A percentile compares a stretch with the other conserved stretches of the same genome.
phyloP scores from a whole-genome alignment of 2,797 vertebrate species.

The Smutsia temminckii region DNA sequence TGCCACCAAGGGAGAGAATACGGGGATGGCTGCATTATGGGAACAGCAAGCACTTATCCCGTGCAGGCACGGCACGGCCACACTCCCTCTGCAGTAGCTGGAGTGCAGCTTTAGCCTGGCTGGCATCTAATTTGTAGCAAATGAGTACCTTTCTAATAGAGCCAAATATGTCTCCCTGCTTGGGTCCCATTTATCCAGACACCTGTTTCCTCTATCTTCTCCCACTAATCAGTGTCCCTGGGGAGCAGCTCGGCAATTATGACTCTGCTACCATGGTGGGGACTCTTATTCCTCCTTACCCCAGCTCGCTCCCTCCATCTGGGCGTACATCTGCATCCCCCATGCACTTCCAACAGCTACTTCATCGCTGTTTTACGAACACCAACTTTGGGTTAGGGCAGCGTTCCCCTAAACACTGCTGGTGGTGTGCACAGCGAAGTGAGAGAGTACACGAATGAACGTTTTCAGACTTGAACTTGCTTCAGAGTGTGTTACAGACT shows the following conservation, averaged over 20 bases:
- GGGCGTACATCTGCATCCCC: neutral
- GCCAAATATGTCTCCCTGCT: neutral
- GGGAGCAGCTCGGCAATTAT: neutral
- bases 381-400: rapidly evolving
- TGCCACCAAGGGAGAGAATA: neutral
- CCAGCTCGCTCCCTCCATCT: neutral
- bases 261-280: neutral
- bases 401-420: neutral
- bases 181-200: neutral
- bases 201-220: constrained; percentile 21
- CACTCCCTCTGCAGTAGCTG: neutral
- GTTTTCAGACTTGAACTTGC: neutral
- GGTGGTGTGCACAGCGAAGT: neutral
- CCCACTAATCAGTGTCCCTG: neutral
- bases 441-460: neutral
- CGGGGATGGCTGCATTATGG: neutral
- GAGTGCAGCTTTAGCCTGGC: neutral
- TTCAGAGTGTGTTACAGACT: no score
- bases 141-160: neutral
- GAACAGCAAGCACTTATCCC: neutral
- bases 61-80: neutral
- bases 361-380: neutral
- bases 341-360: neutral
- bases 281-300: neutral
- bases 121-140: neutral